A percentile compares a stretch with the other conserved stretches of the same genome.
These are phyloP conservation scores for Seira ritae DNA, from an alignment of 2,888 invertebrate species.

Conservation along the genomic window DNA sequence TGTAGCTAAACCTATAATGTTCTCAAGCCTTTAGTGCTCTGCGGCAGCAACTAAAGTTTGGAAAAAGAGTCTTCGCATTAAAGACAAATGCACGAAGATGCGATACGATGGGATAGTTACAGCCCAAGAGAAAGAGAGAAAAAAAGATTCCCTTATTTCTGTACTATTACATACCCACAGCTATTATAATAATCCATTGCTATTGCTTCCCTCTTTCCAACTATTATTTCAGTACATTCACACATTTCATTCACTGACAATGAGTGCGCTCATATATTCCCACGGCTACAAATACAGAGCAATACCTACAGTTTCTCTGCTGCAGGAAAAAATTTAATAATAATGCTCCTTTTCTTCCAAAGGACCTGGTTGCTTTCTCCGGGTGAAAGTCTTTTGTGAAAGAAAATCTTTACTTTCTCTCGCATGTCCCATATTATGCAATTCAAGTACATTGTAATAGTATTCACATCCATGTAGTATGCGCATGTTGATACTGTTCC, in stretches of 20 bases:
- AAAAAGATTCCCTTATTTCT: constrained; percentile 25
- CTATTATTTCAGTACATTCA: not conserved
- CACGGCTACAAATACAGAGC: not conserved
- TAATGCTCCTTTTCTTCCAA: not conserved
- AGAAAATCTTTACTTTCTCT: too few relatives aligned
- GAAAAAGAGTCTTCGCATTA: constrained; percentile 33
- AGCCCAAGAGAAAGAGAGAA: constrained; percentile 15
- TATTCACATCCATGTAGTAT: too few relatives aligned
- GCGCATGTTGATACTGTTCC: too few relatives aligned
- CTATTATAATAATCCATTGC: constrained; percentile 20
- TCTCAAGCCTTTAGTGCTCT: not conserved
- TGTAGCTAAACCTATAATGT: not conserved
- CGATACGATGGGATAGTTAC: not conserved
- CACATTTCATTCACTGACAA: constrained; percentile 17
- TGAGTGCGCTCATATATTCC: not conserved
- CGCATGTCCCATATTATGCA: too few relatives aligned
- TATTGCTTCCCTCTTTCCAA: not conserved
- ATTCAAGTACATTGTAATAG: too few relatives aligned
- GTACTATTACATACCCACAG: constrained; percentile 5
- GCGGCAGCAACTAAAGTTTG: constrained; percentile 22
- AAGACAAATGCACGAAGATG: constrained; percentile 45
- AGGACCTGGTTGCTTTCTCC: too few relatives aligned
- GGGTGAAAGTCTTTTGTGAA: too few relatives aligned
- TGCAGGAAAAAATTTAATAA: not conserved
- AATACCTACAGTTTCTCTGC: not conserved